Evolutionary conservation across 2,888 invertebrate genomes (phyloP), one percentile per base, ranked within the genome.

Genomic region (Ornithoptera priamus): DNA sequence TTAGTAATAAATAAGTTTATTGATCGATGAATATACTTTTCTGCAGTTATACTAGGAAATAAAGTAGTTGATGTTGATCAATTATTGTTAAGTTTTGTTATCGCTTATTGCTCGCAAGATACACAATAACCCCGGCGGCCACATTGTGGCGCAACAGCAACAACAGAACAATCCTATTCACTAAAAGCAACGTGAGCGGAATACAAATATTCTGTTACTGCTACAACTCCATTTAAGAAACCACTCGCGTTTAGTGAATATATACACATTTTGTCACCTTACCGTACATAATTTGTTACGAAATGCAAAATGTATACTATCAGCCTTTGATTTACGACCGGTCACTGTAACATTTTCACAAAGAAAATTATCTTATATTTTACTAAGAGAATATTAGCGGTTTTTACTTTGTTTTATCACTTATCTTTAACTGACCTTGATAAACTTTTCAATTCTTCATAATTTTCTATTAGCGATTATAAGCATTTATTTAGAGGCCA

Each of bases 151-250:
- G 62, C 42, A 67, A 62, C 62, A 62, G 61, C 53, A 62, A 53
- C 53, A 62, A 57, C 57, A 67, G 62, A 56, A 62, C 67, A 67
- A 62, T 62, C 62, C 62, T 62, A 62, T 67, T 67, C 67, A 62
- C 62, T 62, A 67, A 67, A 58, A 67, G 61, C 67, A 61, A 61
- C 53, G 67, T 62, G 67, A 62, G 67, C 62, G 22, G 67, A 67
- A 67, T 65, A 57, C n/a, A 57, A 57, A 65, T 65, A 65, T 18
- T 65, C 53, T 64, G 56, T 64, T 64, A 24, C 50, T 53, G 30
- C 10, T 64, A 36, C 6, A 22, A 56, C 39, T 57, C 20, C 30
- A 57, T 36, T 57, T 63, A 22, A 65, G 39, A 39, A 57, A 20
- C 36, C 36, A 20, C 57, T 62, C 53, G 39, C 24, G 50, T 63